Evolutionary conservation across 2,797 vertebrate species (phyloP).

Genomic region (Eulemur rubriventer): DNA sequence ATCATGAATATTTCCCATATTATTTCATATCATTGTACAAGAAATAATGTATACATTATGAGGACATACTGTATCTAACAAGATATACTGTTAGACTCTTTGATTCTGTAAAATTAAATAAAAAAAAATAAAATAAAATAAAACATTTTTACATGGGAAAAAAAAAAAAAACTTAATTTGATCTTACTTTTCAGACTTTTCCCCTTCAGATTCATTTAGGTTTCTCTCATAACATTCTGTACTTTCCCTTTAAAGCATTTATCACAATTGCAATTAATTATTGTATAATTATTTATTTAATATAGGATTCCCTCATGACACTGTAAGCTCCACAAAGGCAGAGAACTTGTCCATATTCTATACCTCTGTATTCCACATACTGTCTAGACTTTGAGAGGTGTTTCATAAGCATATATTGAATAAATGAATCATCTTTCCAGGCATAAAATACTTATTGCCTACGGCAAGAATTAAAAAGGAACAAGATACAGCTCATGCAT

Average conservation of each 20-base stretch:
- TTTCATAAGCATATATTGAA: conserved; percentile 46
- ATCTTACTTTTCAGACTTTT: conserved; percentile 21
- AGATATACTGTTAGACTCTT: no score
- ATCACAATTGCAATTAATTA: conserved; percentile 38
- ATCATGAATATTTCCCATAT: no score
- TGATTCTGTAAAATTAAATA: no score
- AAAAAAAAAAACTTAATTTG: conserved; percentile 57
- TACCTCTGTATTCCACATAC: neutral
- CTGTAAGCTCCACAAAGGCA: conserved; percentile 14
- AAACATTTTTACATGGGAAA: no score
- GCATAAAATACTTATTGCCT: conserved; percentile 42
- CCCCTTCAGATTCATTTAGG: neutral
- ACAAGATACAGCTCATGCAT: conserved; percentile 35
- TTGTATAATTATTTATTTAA: conserved; percentile 39
- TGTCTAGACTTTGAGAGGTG: neutral
- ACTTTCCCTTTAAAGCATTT: conserved; percentile 45
- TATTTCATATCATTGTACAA: no score
- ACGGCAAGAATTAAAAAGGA: conserved; percentile 46
- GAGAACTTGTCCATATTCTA: neutral
- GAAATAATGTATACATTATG: no score
- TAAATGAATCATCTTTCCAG: conserved; percentile 45
- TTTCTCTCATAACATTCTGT: neutral
- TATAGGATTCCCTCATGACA: neutral
- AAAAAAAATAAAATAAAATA: no score
- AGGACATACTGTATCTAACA: no score